Percentiles rank a stretch among this genome's conserved stretches.
Conservation (phyloP, 2,113 vertebrate genomes). For the Oryzias curvinotus region DNA sequence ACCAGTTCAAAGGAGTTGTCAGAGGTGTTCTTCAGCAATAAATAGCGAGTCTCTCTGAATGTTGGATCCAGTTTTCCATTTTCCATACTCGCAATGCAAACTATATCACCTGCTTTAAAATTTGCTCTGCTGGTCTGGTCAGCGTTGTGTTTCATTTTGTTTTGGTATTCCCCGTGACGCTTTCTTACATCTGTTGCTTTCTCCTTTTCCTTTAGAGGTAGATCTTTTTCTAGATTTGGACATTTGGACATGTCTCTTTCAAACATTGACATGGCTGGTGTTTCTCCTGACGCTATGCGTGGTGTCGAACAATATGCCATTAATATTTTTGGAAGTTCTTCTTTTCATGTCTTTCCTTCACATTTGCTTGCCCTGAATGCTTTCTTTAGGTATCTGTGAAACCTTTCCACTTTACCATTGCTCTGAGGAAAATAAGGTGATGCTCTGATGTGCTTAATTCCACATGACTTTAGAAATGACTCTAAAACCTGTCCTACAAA, state of each 20-base stretch:
- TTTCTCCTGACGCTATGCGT: neutral
- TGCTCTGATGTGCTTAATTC: neutral
- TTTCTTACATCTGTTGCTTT: neutral
- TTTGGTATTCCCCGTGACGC: neutral
- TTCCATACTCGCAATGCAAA: neutral
- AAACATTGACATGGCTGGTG: conserved; percentile 1
- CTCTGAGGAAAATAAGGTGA: neutral
- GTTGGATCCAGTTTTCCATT: neutral
- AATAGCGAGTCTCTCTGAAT: neutral
- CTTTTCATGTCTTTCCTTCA: neutral
- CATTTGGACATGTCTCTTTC: neutral
- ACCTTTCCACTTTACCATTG: neutral
- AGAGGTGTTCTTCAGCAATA: neutral
- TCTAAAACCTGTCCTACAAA: neutral
- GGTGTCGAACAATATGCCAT: neutral
- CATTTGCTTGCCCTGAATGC: neutral
- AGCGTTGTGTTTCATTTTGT: neutral
- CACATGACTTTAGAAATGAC: neutral
- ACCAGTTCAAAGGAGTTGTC: neutral
- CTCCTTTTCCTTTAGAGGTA: too few species aligned
- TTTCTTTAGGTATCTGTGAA: conserved; percentile 3
- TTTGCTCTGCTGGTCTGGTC: too few species aligned
- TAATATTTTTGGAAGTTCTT: neutral
- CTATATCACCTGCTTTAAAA: neutral
- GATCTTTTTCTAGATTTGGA: neutral